Evolutionary conservation across 1,140 invertebrate genomes (phyloP).

Genomic region (Musca vetustissima): DNA sequence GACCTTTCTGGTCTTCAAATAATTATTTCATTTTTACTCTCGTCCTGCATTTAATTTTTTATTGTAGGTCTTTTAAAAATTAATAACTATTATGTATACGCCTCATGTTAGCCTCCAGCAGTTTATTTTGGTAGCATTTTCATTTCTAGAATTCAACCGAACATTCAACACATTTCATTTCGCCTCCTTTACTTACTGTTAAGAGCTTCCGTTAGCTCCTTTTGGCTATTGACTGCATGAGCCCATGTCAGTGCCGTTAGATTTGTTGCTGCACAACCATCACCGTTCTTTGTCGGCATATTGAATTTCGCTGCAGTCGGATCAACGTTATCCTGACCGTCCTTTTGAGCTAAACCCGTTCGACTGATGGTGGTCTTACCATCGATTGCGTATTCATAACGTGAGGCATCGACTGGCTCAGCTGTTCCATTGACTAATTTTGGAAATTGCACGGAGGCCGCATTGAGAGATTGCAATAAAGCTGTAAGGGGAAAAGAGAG

Average conservation of each 20-base stretch:
- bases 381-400: not conserved
- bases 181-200: slow-evolving; percentile 54
- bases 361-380: no score
- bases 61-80: no score
- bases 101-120: no score
- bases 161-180: not conserved
- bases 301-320: not conserved
- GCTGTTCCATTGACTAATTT: not conserved
- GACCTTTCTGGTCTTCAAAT: no score
- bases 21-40: no score
- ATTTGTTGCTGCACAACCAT: slow-evolving; percentile 55
- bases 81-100: no score
- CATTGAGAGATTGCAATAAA: not conserved
- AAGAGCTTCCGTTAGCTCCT: slow-evolving; percentile 64
- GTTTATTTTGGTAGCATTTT: not conserved
- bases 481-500: slow-evolving; percentile 1
- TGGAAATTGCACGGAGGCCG: not conserved
- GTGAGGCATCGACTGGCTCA: not conserved
- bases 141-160: not conserved
- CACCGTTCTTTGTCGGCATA: not conserved
- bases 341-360: no score
- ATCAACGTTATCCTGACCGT: no score
- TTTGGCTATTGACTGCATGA: slow-evolving; percentile 76
- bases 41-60: no score
- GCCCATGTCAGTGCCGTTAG: slow-evolving; percentile 78